These are phyloP conservation scores for Eumaeus atala DNA, from an alignment of 1,140 invertebrate species.

Conservation along the genomic window DNA sequence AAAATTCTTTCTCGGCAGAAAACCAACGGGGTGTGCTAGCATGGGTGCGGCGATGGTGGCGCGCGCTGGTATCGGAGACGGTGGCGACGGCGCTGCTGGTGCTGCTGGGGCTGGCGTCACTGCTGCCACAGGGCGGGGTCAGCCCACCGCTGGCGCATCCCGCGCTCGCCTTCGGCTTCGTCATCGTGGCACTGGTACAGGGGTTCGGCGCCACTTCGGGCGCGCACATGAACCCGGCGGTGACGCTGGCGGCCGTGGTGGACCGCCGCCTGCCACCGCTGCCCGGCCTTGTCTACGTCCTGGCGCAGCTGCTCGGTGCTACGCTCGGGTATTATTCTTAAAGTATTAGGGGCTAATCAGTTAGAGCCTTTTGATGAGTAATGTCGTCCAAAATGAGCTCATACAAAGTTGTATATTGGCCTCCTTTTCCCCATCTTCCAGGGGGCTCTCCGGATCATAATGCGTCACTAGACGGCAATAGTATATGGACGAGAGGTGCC, in stretches of 20 bases:
- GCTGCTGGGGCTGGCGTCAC: slow-evolving; percentile 39
- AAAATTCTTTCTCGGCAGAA: too few species aligned
- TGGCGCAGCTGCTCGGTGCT: slow-evolving; percentile 29
- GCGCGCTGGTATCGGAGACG: slow-evolving; percentile 45
- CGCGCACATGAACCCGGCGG: slow-evolving; percentile 63
- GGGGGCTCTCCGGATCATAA: too few species aligned
- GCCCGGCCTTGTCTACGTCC: slow-evolving; percentile 21
- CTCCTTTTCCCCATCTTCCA: too few species aligned
- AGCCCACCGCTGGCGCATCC: slow-evolving; percentile 39
- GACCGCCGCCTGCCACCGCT: slow-evolving; percentile 26
- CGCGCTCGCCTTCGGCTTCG: slow-evolving; percentile 53
- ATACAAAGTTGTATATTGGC: too few species aligned
- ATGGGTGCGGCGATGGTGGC: slow-evolving; percentile 43
- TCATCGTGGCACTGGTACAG: slow-evolving; percentile 40
- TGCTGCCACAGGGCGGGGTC: slow-evolving; percentile 22
- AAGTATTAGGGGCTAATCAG: too few species aligned
- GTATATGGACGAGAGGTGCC: too few species aligned
- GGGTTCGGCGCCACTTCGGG: slow-evolving; percentile 51
- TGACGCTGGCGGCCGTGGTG: slow-evolving; percentile 47
- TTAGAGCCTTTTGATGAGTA: too few species aligned
- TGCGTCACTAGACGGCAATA: too few species aligned
- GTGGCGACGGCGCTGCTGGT: slow-evolving; percentile 52
- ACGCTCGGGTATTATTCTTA: too few species aligned
- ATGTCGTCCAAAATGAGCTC: too few species aligned
- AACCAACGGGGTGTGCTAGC: slow-evolving; percentile 19